Conservation (phyloP, 2,888 invertebrate genomes). For the Cryptocheilus praepositus region DNA sequence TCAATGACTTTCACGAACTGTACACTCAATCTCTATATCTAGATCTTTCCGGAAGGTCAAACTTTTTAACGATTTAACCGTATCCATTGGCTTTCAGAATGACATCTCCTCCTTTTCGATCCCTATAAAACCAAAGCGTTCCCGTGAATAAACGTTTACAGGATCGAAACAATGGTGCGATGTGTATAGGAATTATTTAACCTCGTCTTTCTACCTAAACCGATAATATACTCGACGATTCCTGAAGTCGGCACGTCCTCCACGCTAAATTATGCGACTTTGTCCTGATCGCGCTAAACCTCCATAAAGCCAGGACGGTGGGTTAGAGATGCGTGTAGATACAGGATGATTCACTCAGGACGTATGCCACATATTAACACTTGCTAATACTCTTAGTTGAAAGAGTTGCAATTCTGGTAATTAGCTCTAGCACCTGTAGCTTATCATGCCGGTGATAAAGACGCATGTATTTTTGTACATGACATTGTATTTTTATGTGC, state of each 20-base stretch:
- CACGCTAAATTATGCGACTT: constrained; percentile 16
- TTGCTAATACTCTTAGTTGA: constrained; percentile 20
- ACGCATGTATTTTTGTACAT: no score
- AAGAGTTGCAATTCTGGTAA: not conserved
- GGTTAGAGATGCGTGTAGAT: not conserved
- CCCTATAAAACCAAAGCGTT: not conserved
- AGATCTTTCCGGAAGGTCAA: no score
- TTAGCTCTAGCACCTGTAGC: no score
- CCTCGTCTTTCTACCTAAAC: constrained; percentile 14
- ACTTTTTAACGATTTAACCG: no score
- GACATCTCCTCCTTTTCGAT: no score
- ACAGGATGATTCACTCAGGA: not conserved
- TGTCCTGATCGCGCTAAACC: constrained; percentile 26
- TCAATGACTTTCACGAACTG: no score
- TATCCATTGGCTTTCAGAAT: no score
- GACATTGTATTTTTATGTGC: no score
- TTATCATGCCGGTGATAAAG: no score
- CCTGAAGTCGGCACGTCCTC: constrained; percentile 39
- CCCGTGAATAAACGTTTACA: not conserved
- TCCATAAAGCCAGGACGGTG: constrained; percentile 17
- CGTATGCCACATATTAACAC: not conserved
- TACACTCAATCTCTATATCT: no score
- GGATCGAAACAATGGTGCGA: constrained; percentile 20
- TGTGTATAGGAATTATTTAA: not conserved
- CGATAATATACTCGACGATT: constrained; percentile 16